These are phyloP conservation scores for Venturia canescens DNA, from an alignment of 1,140 invertebrate species.

Conservation along the genomic window DNA sequence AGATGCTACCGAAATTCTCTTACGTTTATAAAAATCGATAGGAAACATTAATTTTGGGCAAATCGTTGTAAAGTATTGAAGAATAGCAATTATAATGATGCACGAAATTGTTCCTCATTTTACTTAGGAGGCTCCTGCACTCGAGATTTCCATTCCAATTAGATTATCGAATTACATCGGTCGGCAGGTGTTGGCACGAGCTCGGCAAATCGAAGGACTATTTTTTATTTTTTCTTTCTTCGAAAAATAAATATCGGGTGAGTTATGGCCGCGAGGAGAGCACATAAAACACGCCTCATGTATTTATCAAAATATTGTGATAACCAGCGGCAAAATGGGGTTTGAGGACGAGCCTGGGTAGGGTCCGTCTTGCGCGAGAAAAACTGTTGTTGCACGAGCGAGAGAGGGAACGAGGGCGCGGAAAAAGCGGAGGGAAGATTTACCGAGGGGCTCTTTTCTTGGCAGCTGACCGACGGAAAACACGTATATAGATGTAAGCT, in stretches of 20 bases:
- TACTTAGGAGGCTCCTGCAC: too few relatives aligned
- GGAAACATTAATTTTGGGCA: neutral
- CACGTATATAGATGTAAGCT: slow-evolving; percentile 43
- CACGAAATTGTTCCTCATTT: too few relatives aligned
- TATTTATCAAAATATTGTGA: slow-evolving; percentile 77
- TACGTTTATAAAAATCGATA: neutral
- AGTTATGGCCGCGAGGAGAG: slow-evolving; percentile 66
- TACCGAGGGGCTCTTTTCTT: slow-evolving; percentile 49
- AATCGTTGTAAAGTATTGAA: too few relatives aligned
- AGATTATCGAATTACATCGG: neutral
- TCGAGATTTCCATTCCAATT: neutral
- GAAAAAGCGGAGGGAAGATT: slow-evolving; percentile 48
- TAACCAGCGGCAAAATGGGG: slow-evolving; percentile 56
- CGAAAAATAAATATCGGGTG: slow-evolving; percentile 70
- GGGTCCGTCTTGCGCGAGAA: neutral
- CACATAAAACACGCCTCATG: slow-evolving; percentile 71
- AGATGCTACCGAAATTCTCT: neutral
- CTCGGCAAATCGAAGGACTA: neutral
- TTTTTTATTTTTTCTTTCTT: slow-evolving; percentile 26
- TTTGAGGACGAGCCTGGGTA: neutral
- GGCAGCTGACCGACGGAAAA: slow-evolving; percentile 48
- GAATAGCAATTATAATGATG: too few relatives aligned
- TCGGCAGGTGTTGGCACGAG: neutral
- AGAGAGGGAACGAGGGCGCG: neutral
- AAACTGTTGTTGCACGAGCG: slow-evolving; percentile 13